Conservation (phyloP, 2,113 vertebrate genomes). For the Ceuthmochares aereus region DNA sequence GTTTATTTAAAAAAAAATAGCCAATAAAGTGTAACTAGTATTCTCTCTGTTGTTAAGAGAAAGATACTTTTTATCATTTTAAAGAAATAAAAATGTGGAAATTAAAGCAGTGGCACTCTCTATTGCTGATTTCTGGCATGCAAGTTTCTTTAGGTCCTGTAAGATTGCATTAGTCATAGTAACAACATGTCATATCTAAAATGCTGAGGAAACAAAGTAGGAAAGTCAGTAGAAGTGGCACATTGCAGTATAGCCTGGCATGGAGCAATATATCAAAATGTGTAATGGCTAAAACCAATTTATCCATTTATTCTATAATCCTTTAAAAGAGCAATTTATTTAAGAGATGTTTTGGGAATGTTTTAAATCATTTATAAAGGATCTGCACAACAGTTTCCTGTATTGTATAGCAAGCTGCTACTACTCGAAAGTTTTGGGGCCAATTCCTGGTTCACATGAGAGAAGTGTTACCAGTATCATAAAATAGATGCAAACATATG, state of each 20-base stretch:
- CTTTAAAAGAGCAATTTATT: constrained; percentile 66
- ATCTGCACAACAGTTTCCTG: constrained; percentile 10
- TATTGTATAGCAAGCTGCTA: constrained; percentile 45
- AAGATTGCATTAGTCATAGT: background rate
- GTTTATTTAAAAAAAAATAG: background rate
- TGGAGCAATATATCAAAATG: constrained; percentile 22
- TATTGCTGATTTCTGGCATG: background rate
- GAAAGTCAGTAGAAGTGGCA: constrained; percentile 38
- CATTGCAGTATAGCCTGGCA: background rate
- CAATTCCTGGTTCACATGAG: constrained; percentile 23
- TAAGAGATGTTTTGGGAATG: background rate
- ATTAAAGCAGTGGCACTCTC: background rate
- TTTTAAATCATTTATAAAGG: constrained; percentile 33
- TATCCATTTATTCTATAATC: constrained; percentile 37
- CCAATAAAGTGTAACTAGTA: background rate
- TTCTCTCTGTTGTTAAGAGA: background rate
- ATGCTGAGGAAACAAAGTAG: constrained; percentile 23
- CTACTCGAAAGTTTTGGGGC: constrained; percentile 25
- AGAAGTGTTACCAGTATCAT: constrained; percentile 15
- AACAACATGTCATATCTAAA: constrained; percentile 19
- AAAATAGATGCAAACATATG: constrained; percentile 66
- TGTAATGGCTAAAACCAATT: background rate
- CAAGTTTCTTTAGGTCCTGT: background rate
- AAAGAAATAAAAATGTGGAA: background rate
- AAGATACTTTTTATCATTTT: background rate